Evolutionary conservation across 2,797 vertebrate genomes (phyloP).

Genomic region (Masticophis lateralis): DNA sequence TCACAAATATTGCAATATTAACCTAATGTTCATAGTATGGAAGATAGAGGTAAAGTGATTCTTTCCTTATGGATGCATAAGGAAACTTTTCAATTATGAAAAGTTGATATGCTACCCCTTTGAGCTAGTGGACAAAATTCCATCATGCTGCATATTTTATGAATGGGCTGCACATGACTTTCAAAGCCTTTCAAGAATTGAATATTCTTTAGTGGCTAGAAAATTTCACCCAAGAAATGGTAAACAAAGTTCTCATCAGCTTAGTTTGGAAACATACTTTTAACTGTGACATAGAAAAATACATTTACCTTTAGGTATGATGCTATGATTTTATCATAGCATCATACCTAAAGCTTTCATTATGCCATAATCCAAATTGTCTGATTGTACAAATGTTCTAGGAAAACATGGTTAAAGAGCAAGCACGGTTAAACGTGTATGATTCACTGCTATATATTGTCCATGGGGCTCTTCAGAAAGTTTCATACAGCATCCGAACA

Average conservation of each 20-base stretch:
- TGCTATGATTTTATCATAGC: background rate
- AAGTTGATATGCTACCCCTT: background rate
- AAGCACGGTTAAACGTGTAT: background rate
- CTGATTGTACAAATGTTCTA: background rate
- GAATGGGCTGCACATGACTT: background rate
- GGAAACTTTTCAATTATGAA: background rate
- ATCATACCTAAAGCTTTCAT: background rate
- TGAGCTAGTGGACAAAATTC: slow-evolving; percentile 9
- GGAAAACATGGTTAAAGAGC: background rate
- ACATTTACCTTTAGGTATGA: background rate
- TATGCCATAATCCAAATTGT: background rate
- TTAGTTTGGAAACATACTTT: background rate
- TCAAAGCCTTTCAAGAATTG: background rate
- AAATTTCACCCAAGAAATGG: background rate
- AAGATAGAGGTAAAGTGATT: background rate
- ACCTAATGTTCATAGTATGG: background rate
- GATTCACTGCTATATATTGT: background rate
- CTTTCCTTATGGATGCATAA: background rate
- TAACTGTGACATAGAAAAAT: background rate
- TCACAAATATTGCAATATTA: background rate
- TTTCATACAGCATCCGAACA: background rate
- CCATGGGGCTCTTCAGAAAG: background rate
- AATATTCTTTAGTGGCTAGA: background rate
- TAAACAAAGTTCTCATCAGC: background rate
- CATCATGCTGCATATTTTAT: background rate